phyloP scores from a whole-genome alignment of 2,797 vertebrate genomes.

The Bovichtus diacanthus region DNA sequence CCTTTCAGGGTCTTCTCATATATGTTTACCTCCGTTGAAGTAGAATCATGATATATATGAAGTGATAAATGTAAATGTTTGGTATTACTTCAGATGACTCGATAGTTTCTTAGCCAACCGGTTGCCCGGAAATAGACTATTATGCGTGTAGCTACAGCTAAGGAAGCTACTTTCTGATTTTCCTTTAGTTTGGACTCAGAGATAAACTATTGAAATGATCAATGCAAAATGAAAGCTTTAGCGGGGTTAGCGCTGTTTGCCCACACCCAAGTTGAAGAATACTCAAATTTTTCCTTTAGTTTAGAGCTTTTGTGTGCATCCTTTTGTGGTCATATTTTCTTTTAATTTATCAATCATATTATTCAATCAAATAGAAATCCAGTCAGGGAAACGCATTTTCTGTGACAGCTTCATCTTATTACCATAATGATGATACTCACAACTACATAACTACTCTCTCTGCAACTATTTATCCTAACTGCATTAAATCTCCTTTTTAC shows the following conservation, averaged over 20 bases:
- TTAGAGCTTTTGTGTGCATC: neutral
- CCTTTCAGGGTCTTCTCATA: neutral
- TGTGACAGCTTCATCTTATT: neutral
- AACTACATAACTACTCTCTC: neutral
- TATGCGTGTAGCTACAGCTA: neutral
- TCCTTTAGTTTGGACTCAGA: neutral
- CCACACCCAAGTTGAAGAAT: neutral
- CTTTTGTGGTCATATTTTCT: neutral
- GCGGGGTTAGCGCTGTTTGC: neutral
- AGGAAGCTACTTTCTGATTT: neutral
- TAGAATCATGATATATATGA: neutral
- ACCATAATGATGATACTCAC: neutral
- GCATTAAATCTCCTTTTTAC: slow-evolving; percentile 12
- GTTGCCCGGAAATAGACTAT: neutral
- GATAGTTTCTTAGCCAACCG: neutral
- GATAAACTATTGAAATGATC: neutral
- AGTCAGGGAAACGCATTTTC: neutral
- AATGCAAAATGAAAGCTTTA: neutral
- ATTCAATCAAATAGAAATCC: neutral
- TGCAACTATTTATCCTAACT: slow-evolving; percentile 10
- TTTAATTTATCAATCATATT: neutral
- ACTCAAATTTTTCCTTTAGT: neutral
- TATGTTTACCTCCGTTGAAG: neutral
- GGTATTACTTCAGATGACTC: neutral
- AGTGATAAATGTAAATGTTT: neutral